Conservation (phyloP, 2,888 invertebrate species). For the Rapana venosa region DNA sequence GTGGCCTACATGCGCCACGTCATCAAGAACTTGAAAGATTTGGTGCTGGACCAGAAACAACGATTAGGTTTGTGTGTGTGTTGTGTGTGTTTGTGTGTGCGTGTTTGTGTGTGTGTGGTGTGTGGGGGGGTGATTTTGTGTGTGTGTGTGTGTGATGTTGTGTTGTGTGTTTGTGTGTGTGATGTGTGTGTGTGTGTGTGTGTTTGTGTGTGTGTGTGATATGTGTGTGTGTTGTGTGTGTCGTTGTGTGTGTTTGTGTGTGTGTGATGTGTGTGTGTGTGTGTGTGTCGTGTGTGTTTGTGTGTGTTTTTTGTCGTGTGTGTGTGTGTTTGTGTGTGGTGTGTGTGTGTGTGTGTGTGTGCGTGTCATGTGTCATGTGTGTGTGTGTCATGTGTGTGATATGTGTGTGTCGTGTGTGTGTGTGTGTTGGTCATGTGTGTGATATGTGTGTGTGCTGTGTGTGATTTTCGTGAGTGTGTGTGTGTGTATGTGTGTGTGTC, state of each 20-base stretch:
- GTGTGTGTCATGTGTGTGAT: too few species aligned
- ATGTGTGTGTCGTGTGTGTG: too few species aligned
- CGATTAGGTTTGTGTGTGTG: conserved; percentile 18
- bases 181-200: background rate
- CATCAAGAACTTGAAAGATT: conserved; percentile 45
- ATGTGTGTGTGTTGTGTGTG: too few species aligned
- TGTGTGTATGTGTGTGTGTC: too few species aligned
- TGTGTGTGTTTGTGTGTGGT: too few species aligned
- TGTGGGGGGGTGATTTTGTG: background rate
- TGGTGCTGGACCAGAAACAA: conserved; percentile 46
- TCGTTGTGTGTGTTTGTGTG: too few species aligned
- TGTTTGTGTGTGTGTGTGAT: background rate
- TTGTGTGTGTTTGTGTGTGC: background rate
- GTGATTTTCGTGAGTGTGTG: too few species aligned
- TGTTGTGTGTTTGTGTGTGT: too few species aligned
- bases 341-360: background rate
- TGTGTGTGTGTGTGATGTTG: too few species aligned
- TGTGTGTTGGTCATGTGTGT: too few species aligned
- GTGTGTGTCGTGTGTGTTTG: background rate
- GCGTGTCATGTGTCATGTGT: too few species aligned
- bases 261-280: background rate
- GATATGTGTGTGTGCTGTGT: too few species aligned
- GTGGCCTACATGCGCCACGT: conserved; percentile 46
- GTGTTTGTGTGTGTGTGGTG: background rate
- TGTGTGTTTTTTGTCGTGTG: background rate